Percentiles rank a stretch among this genome's conserved stretches.
These are phyloP conservation scores for Megalurothrips usitatus DNA, from an alignment of 2,888 invertebrate genomes.

Conservation along the genomic window DNA sequence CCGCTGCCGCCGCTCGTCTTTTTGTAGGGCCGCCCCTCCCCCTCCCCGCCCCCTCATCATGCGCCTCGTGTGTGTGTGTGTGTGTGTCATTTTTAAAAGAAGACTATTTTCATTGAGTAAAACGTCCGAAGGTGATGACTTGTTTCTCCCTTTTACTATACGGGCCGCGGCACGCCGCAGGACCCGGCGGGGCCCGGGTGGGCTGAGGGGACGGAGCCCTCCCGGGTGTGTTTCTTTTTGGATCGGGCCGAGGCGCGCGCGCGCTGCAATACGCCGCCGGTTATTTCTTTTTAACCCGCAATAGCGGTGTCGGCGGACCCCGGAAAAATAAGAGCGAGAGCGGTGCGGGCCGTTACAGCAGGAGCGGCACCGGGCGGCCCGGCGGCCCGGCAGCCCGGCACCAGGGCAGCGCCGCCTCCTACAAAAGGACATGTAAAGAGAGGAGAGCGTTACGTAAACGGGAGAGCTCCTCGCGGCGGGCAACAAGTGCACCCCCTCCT, in stretches of 20 bases:
- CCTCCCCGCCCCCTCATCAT: not conserved
- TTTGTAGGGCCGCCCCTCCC: not conserved
- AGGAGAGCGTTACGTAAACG: not conserved
- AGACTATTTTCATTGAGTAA: constrained; percentile 1
- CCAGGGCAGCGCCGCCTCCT: not conserved
- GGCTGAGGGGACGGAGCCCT: too few species aligned
- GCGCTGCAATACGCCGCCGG: not conserved
- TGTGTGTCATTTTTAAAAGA: constrained; percentile 27
- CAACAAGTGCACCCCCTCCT: not conserved
- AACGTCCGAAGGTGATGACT: not conserved
- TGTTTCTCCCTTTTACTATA: not conserved
- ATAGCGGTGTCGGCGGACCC: not conserved
- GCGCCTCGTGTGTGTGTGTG: too few species aligned
- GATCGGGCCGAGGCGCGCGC: not conserved
- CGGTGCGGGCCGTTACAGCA: not conserved
- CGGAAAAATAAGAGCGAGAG: constrained; percentile 1
- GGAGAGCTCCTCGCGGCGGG: not conserved
- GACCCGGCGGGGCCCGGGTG: not conserved
- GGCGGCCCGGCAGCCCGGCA: too few species aligned
- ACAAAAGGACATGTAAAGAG: not conserved
- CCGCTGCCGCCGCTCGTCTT: not conserved
- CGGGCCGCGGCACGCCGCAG: not conserved
- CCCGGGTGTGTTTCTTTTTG: not conserved
- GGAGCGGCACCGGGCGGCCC: too few species aligned
- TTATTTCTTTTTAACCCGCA: constrained; percentile 1